Base-by-base conservation (phyloP, 2,113 vertebrate genomes). In the Pteropus alecto region DNA sequence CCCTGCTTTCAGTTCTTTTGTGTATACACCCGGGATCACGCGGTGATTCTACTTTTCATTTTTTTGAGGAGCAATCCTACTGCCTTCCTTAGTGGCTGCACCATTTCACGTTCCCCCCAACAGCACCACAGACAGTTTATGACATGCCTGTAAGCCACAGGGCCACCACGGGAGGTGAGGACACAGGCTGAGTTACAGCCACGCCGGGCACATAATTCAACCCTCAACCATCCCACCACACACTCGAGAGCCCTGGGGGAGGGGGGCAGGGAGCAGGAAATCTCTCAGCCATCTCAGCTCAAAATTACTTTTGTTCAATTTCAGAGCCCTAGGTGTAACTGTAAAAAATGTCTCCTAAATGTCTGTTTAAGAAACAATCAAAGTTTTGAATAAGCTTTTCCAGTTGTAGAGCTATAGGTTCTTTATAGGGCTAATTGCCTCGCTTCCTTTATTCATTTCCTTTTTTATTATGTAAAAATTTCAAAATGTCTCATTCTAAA, bases 271-370 rank as follows among this genome's bases (percentile, higher is more conserved):
- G 38, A 13, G 2, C 16, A 0, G 26, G 19, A 56, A 81, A 24
- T 35, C 70, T 65, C 38, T 56, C 67, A 81, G 21, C 33, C 43
- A 46, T 22, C 8, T 30, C 13, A n/a, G n/a, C 70, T 93, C 86
- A 87, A 21, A 79, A 60, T 92, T 56, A 35, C 82, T 86, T 90
- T 21, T 38, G 43, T 93, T 96, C 78, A 18, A 41, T 46, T 94
- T 96, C 94, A 93, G 68, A 93, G 68, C 13, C 58, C 67, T 92
- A 73, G 77, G 35, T 93, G 92, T 87, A 60, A 86, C 86, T 70
- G 51, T 76, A 51, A 79, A 95, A 7, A 63, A 63, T n/a, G n/a
- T 70, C 8, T 33, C 48, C 65, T 88, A 81, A 94, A 77, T 77
- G 78, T 54, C 56, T 51, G 68, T 33, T 65, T 78, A 77, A 71